Base-by-base conservation (phyloP, 2,113 vertebrate genomes). In the Solenodon paradoxus region DNA sequence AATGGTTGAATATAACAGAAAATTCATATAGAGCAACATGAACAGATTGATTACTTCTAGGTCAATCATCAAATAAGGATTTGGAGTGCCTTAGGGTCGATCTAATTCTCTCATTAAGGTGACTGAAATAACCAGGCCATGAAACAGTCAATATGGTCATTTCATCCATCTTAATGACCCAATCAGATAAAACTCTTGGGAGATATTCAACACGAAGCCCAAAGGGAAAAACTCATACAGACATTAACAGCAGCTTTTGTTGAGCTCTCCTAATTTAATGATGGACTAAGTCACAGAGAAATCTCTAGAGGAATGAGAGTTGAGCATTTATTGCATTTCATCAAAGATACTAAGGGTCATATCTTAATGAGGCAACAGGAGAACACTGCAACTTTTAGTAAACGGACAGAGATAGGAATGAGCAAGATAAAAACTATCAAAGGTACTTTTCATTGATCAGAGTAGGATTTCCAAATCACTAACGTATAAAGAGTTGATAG, bases 31-130 rank as follows among this genome's bases (percentile, higher is more conserved):
- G 75, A 95, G 74, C 45, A 87, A 80, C 77, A 47, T 66, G 35
- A 47, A 64, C 80, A 95, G 42, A 97, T 96, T 97, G 96, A 97
- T 95, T 96, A 61, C 17, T 94, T 95, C 83, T 93, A 47, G 49
- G 90, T 95, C 96, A 97, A 97, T 97, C 84, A 97, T 94, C 97
- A 97, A 95, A 95, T 97, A 93, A 95, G 85, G 95, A 96, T 97
- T 96, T 95, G 77, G 66, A 94, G 78, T 90, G 94, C 84, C 53
- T 90, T 66, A 68, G 80, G 84, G 92, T 97, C 88, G 49, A 97
- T 96, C 87, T 97, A 97, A 97, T 97, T 95, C 92, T 97, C 96
- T 97, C 96, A 97, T 97, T 97, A 97, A 96, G 71, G 97, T 97
- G 96, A 95, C 94, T 85, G 85, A 94, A 97, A 95, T 96, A 97